Conservation (phyloP, 1,140 invertebrate genomes). For the Drosophila sp. region DNA sequence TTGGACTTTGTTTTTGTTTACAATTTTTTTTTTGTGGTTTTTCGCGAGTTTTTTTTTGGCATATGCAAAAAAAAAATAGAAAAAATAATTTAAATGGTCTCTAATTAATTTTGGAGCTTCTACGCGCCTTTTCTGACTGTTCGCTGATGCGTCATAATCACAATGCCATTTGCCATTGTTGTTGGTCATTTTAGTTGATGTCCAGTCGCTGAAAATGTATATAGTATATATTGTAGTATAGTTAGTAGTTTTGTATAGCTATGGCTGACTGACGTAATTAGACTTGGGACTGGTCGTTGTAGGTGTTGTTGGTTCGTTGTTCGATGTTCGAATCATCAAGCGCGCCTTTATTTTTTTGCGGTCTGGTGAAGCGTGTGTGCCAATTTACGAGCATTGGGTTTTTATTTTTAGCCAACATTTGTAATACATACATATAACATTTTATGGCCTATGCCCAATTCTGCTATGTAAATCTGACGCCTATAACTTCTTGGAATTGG, state of each 20-base stretch:
- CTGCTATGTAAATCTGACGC: conserved; percentile 38
- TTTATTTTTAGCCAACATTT: conserved; percentile 76
- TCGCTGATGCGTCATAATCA: conserved; percentile 44
- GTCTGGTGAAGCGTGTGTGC: conserved; percentile 79
- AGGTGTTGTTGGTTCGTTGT: conserved; percentile 40
- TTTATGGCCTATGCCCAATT: conserved; percentile 56
- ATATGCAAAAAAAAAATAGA: conserved; percentile 54
- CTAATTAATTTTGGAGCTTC: conserved; percentile 65
- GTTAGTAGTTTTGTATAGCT: conserved; percentile 22
- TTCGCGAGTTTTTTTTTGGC: conserved; percentile 44
- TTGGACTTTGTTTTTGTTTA: conserved; percentile 41
- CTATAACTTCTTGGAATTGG: conserved; percentile 5
- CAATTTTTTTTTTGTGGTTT: conserved; percentile 28
- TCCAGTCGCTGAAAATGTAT: conserved; percentile 20
- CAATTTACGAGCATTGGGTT: conserved; percentile 72
- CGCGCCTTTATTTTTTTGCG: conserved; percentile 69
- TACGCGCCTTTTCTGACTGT: conserved; percentile 30
- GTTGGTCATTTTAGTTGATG: conserved; percentile 57
- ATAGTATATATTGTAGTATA: conserved; percentile 29
- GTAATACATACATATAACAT: conserved; percentile 61
- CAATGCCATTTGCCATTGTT: conserved; percentile 40
- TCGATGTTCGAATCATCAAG: conserved; percentile 48
- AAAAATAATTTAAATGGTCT: too few species aligned
- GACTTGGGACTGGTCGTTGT: conserved; percentile 58
- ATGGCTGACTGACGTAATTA: conserved; percentile 74